phyloP scores from a whole-genome alignment of 2,113 vertebrate genomes.

The Columbina picui region DNA sequence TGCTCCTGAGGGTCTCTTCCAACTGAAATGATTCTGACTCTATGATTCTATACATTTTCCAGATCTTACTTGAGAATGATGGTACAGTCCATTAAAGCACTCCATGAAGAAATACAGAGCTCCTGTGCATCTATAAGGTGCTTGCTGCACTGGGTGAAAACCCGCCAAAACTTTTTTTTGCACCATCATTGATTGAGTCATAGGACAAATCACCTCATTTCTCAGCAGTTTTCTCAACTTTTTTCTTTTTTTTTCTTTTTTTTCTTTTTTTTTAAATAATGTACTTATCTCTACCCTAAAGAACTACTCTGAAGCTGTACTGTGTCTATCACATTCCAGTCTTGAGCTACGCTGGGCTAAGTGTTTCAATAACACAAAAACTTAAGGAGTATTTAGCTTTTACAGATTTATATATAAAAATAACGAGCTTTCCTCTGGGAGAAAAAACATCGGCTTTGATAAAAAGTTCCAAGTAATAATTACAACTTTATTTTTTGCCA shows the following conservation, averaged over 20 bases:
- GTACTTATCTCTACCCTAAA: not conserved
- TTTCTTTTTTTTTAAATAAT: not conserved
- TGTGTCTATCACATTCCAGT: not conserved
- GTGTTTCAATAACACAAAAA: not conserved
- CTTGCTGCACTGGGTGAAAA: not conserved
- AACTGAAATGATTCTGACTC: too few species aligned
- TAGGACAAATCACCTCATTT: too few species aligned
- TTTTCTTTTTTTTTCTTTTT: not conserved
- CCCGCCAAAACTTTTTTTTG: not conserved
- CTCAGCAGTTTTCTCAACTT: not conserved
- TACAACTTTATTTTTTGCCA: slow-evolving; percentile 14
- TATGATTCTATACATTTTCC: not conserved
- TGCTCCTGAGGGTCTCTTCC: too few species aligned
- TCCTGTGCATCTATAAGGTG: not conserved
- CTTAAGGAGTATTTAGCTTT: not conserved
- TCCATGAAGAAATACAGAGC: not conserved
- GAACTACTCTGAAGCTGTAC: not conserved
- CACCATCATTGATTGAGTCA: not conserved
- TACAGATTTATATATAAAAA: not conserved
- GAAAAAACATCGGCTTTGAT: not conserved
- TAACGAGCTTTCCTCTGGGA: not conserved
- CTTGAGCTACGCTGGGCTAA: not conserved
- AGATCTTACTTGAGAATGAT: not conserved
- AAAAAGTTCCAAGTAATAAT: slow-evolving; percentile 19
- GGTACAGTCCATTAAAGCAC: not conserved